These are phyloP conservation scores for Lonchura striata DNA, from an alignment of 2,113 vertebrate species.

Conservation along the genomic window DNA sequence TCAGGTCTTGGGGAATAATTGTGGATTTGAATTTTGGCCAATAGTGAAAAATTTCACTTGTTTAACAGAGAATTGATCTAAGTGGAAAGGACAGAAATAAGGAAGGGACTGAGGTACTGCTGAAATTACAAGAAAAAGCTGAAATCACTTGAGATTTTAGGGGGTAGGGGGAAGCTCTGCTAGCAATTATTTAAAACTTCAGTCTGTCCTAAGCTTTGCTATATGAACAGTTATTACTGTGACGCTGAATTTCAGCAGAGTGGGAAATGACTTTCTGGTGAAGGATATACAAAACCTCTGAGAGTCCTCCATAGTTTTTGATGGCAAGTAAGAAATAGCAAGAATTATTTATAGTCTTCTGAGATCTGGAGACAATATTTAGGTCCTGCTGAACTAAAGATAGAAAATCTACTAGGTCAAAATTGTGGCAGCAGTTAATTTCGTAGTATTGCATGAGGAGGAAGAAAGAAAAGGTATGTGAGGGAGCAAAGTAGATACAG, in stretches of 20 bases:
- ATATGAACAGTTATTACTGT: neutral
- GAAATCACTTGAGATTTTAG: neutral
- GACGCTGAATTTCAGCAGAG: neutral
- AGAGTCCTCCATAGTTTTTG: neutral
- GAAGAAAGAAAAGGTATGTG: neutral
- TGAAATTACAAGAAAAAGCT: neutral
- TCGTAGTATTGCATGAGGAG: neutral
- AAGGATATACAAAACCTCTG: neutral
- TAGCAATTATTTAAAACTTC: neutral
- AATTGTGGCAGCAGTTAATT: neutral
- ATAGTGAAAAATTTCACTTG: neutral
- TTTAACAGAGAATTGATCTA: neutral
- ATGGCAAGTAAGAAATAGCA: neutral
- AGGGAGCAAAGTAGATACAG: neutral
- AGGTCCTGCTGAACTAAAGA: neutral
- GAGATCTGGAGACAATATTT: neutral
- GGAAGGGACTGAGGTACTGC: neutral
- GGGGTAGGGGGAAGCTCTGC: fast-evolving
- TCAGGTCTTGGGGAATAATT: neutral
- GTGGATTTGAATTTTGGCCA: neutral
- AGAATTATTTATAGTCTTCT: neutral
- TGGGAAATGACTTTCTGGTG: neutral
- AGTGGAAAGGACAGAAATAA: neutral
- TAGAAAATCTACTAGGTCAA: neutral
- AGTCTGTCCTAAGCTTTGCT: neutral